Evolutionary conservation across 2,888 invertebrate genomes (phyloP).

Genomic region (Hyppa rectilinea): DNA sequence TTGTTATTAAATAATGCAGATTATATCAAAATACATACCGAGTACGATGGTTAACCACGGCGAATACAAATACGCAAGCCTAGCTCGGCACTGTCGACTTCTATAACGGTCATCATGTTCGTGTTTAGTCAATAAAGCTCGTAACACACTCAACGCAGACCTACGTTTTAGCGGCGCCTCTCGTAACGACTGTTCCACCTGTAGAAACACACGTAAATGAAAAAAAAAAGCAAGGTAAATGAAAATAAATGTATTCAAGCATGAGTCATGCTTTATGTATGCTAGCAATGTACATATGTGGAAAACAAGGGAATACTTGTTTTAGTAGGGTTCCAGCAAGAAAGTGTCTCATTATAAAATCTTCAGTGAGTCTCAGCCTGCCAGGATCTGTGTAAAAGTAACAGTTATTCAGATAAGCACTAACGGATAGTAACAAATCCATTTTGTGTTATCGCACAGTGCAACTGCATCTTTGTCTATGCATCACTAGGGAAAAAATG

Average conservation of each 20-base stretch:
- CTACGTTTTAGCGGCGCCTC: slow-evolving; percentile 96
- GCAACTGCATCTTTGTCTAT: neutral
- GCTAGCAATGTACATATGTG: slow-evolving; percentile 51
- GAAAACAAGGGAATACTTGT: slow-evolving; percentile 84
- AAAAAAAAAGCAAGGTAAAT: neutral
- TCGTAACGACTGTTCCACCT: slow-evolving; percentile 96
- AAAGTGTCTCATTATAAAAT: slow-evolving; percentile 97
- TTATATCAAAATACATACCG: slow-evolving; percentile 73
- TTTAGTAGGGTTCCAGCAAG: slow-evolving; percentile 96
- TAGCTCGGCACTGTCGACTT: slow-evolving; percentile 94
- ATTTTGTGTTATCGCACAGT: slow-evolving; percentile 25
- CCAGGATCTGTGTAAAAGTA: slow-evolving; percentile 85
- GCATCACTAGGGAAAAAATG: neutral
- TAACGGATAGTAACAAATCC: neutral
- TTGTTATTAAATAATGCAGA: too few relatives aligned
- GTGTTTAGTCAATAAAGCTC: slow-evolving; percentile 98
- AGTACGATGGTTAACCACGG: slow-evolving; percentile 96
- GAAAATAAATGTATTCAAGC: slow-evolving; percentile 44
- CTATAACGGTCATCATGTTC: slow-evolving; percentile 97
- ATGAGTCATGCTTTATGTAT: slow-evolving; percentile 51
- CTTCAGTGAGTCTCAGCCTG: slow-evolving; percentile 92
- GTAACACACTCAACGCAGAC: slow-evolving; percentile 94
- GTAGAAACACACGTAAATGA: slow-evolving; percentile 1
- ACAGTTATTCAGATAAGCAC: slow-evolving; percentile 58
- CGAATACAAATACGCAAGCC: slow-evolving; percentile 97